Evolutionary conservation across 64 coral and sea anemone genomes (phyloP).

Genomic region (Hydrozoanthus tunicans): DNA sequence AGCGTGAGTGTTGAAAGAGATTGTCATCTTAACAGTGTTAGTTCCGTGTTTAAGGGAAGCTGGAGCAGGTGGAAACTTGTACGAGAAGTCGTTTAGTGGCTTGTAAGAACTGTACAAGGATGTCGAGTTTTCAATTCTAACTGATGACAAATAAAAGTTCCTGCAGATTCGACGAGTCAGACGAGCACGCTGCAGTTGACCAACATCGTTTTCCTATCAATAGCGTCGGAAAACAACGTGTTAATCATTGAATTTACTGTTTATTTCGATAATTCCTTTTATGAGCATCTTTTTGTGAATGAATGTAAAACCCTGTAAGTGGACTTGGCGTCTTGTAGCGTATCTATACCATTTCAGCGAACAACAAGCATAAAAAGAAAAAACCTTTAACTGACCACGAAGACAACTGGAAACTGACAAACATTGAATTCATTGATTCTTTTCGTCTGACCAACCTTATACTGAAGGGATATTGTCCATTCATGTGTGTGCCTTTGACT

Average conservation of each 20-base stretch:
- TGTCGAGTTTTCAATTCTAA: not conserved
- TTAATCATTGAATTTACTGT: too few species aligned
- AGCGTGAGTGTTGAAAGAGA: not conserved
- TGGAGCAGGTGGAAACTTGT: not conserved
- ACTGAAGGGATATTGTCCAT: constrained; percentile 30
- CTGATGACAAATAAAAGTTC: not conserved
- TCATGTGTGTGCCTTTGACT: constrained; percentile 4
- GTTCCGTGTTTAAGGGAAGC: not conserved
- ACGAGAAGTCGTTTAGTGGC: not conserved
- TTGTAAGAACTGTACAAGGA: constrained; percentile 4
- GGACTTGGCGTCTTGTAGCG: too few species aligned
- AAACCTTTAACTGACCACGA: too few species aligned
- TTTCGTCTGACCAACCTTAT: not conserved
- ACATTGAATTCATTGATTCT: not conserved
- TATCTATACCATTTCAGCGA: too few species aligned
- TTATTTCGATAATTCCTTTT: too few species aligned
- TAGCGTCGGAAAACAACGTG: not conserved
- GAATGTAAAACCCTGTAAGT: too few species aligned
- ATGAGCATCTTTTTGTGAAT: too few species aligned
- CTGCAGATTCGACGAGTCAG: not conserved
- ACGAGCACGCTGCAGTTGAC: not conserved
- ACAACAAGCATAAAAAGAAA: too few species aligned
- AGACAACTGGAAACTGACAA: not conserved
- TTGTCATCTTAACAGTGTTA: not conserved
- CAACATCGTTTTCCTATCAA: not conserved